Base-by-base conservation (phyloP, 1,140 invertebrate species). In the Portunus trituberculatus region DNA sequence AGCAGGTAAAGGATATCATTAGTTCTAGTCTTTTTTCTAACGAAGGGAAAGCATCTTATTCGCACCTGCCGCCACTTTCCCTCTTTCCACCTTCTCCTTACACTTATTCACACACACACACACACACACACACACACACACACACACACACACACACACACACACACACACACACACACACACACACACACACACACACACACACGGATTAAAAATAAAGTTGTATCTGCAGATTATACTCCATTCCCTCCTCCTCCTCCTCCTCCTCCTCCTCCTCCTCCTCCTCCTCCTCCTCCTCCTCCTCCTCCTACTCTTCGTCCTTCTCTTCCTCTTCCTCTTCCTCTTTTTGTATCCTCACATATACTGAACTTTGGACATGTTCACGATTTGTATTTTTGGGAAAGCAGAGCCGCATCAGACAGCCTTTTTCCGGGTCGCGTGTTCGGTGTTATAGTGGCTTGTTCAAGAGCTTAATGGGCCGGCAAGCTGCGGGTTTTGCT, bases 131-230 rank as follows among this genome's bases (percentile, higher is more conserved):
- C 67, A 25, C 67, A 76, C 67, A 25, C 67, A 76, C 67, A 25
- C 67, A 76, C 67, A 76, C 67, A 76, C 67, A 76, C 67, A 76
- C 67, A 76, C 67, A n/a, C 67, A n/a, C n/a, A n/a, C 67, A 25
- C 67, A 76, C 67, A 76, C 67, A 25, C 67, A 76, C 67, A 76
- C 20, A 76, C 20, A 76, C 67, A 76, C 67, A 76, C 67, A 76
- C 67, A 76, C 67, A 76, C 67, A 76, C 67, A 76, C 20, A n/a
- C 59, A 76, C 20, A 76, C 67, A 76, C 67, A 76, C 67, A n/a
- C 67, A n/a, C 67, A n/a, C 6, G 67, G 20, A n/a, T 76, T n/a
- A n/a, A 76, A 76, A 76, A 76, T n/a, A 8, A 76, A 76, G 6
- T 8, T 76, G 67, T 76, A n/a, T 76, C 0, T 76, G 67, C 16